phyloP scores from a whole-genome alignment of 1,140 invertebrate species.

The Diachasma alloeum region DNA sequence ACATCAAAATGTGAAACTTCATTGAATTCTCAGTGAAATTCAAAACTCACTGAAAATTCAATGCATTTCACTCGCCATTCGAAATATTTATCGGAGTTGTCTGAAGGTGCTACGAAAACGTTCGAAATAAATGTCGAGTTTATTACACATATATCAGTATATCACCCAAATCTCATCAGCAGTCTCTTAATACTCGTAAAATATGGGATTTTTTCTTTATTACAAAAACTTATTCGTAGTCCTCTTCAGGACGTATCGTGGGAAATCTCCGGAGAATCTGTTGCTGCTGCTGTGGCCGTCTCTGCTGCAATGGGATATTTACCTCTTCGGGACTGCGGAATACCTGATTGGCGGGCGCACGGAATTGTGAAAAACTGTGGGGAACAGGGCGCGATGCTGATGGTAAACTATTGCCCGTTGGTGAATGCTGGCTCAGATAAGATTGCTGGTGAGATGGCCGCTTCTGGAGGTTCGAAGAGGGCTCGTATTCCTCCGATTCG shows the following conservation, averaged over 20 bases:
- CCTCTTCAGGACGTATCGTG: constrained; percentile 59
- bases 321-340: constrained; percentile 86
- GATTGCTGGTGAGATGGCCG: constrained; percentile 48
- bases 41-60: too few species aligned
- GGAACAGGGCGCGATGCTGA: constrained; percentile 47
- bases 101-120: too few species aligned
- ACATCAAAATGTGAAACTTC: too few species aligned
- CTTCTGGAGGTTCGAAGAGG: constrained; percentile 37
- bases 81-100: too few species aligned
- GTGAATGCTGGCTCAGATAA: constrained; percentile 45
- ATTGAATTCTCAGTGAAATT: too few species aligned
- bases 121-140: too few species aligned
- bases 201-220: background rate
- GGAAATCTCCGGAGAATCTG: constrained; percentile 56
- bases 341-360: constrained; percentile 69
- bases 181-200: background rate
- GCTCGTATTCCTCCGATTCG: constrained; percentile 70
- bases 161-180: background rate
- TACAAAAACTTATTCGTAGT: constrained; percentile 51
- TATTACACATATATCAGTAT: background rate
- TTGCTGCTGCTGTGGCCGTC: constrained; percentile 66
- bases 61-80: too few species aligned
- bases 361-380: constrained; percentile 46
- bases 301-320: constrained; percentile 82
- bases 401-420: constrained; percentile 58